Percentiles rank a stretch among this genome's conserved stretches.
These are phyloP conservation scores for Eulemur albifrons DNA, from an alignment of 2,797 vertebrate species.

Conservation along the genomic window DNA sequence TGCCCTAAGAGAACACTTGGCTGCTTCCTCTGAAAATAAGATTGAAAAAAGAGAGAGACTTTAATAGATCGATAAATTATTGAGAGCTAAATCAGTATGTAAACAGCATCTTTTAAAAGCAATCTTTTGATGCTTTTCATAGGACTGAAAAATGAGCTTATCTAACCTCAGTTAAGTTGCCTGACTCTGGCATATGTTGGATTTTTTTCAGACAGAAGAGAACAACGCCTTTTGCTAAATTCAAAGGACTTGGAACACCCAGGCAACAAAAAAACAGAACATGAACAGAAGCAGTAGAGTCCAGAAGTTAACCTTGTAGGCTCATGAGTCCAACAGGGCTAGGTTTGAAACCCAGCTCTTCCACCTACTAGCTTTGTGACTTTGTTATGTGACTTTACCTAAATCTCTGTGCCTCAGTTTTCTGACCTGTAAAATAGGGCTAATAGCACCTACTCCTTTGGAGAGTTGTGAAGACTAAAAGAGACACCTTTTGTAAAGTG, in stretches of 20 bases:
- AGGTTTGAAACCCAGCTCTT: neutral
- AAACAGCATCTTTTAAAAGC: slow-evolving; percentile 71
- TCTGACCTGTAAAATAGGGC: neutral
- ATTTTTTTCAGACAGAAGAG: slow-evolving; percentile 57
- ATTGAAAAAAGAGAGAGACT: neutral
- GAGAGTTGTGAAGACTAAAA: neutral
- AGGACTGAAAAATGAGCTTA: slow-evolving; percentile 66
- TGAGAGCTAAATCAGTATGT: slow-evolving; percentile 67
- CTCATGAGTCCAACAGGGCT: neutral
- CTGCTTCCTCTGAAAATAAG: slow-evolving; percentile 66
- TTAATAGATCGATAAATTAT: slow-evolving; percentile 78
- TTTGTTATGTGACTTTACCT: neutral
- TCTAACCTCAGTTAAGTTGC: slow-evolving; percentile 10
- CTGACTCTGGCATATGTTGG: slow-evolving; percentile 40
- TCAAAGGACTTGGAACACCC: slow-evolving; percentile 54
- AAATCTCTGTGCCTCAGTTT: neutral
- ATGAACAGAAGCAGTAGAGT: neutral
- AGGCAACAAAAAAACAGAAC: slow-evolving; percentile 8
- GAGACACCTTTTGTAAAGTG: neutral
- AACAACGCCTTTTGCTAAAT: slow-evolving; percentile 43
- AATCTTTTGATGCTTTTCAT: slow-evolving; percentile 63
- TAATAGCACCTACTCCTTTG: neutral
- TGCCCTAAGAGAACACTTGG: slow-evolving; percentile 51
- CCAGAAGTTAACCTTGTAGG: neutral
- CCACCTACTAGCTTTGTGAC: neutral